Evolutionary conservation across 2,888 invertebrate genomes (phyloP).

Genomic region (Hesperia comma): DNA sequence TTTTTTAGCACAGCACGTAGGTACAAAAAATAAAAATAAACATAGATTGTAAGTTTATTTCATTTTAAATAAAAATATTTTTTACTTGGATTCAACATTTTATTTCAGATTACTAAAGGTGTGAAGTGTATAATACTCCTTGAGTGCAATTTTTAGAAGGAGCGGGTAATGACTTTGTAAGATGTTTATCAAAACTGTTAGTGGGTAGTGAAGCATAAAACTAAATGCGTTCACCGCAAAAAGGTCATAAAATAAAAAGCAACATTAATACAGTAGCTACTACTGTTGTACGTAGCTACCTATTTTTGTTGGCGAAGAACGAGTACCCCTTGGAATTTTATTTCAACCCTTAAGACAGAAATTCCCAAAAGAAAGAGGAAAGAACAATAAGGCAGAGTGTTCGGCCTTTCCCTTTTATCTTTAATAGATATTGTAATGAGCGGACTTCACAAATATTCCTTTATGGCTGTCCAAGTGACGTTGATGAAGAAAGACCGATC

Average conservation of each 20-base stretch:
- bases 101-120: background rate
- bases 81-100: background rate
- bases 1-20: no score
- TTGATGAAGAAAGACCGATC: constrained; percentile 24
- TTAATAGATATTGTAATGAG: constrained; percentile 36
- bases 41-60: background rate
- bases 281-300: background rate
- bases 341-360: constrained; percentile 16
- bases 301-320: background rate
- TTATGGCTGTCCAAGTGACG: constrained; percentile 26
- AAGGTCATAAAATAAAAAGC: constrained; percentile 25
- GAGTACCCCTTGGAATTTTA: constrained; percentile 6
- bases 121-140: background rate
- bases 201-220: constrained; percentile 8
- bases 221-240: constrained; percentile 1
- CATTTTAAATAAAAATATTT: background rate
- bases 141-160: constrained; percentile 5
- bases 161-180: background rate
- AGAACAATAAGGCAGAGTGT: constrained; percentile 16
- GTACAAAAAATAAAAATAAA: background rate
- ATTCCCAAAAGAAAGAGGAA: constrained; percentile 12
- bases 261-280: constrained; percentile 1
- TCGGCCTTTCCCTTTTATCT: constrained; percentile 29
- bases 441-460: constrained; percentile 33
- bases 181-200: constrained; percentile 14